A percentile compares a stretch with the other conserved stretches of the same genome.
These are phyloP conservation scores for Anolis carolinensis DNA, from an alignment of 2,113 vertebrate genomes.

Conservation along the genomic window DNA sequence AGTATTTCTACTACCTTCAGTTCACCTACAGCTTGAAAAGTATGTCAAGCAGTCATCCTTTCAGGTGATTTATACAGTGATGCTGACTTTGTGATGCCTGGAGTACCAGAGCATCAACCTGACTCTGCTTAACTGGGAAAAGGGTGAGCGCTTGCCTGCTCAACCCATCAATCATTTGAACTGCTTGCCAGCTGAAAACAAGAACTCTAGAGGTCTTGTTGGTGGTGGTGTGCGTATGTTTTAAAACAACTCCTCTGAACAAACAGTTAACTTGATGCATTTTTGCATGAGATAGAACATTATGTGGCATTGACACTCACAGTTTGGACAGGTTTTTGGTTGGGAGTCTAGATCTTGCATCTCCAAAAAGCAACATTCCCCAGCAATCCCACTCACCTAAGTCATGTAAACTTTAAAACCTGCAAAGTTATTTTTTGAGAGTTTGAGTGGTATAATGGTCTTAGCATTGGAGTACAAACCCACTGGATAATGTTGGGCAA, in stretches of 20 bases:
- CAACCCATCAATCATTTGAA: background rate
- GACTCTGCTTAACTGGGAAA: background rate
- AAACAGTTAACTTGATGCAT: background rate
- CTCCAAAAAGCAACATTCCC: too few species aligned
- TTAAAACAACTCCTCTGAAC: background rate
- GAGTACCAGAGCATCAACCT: background rate
- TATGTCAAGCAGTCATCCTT: background rate
- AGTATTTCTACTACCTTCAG: background rate
- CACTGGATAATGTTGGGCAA: too few species aligned
- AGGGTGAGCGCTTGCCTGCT: background rate
- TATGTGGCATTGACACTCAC: background rate
- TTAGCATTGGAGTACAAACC: too few species aligned
- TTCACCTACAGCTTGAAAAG: constrained; percentile 1
- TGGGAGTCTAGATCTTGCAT: too few species aligned
- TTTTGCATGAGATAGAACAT: too few species aligned
- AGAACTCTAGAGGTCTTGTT: background rate
- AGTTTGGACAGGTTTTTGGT: background rate
- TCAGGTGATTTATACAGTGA: background rate
- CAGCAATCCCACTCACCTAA: too few species aligned
- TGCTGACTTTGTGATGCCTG: background rate
- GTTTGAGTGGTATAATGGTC: too few species aligned
- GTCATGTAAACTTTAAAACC: too few species aligned
- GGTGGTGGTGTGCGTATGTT: too few species aligned
- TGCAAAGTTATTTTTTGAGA: too few species aligned
- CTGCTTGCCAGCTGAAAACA: background rate